These are phyloP conservation scores for Fulica atra DNA, from an alignment of 2,113 vertebrate species.

Conservation along the genomic window DNA sequence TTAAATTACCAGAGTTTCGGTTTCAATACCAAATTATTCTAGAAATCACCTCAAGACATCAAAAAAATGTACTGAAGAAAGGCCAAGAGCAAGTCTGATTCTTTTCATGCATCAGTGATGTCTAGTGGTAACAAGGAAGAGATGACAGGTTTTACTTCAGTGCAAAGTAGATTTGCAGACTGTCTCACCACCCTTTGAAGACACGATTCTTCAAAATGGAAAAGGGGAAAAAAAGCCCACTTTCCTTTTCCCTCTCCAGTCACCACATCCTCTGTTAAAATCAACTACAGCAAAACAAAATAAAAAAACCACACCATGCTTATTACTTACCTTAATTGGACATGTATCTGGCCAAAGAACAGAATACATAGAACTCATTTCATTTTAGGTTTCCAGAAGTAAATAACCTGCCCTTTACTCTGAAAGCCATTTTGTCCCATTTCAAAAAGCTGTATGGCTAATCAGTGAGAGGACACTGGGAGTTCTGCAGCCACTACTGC, in stretches of 20 bases:
- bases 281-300: not conserved
- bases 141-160: not conserved
- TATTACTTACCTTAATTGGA: not conserved
- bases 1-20: not conserved
- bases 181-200: not conserved
- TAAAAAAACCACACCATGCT: not conserved
- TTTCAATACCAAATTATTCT: not conserved
- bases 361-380: not conserved
- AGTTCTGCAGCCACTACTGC: not conserved
- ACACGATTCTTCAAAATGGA: not conserved
- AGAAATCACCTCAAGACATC: not conserved
- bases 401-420: not conserved
- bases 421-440: not conserved
- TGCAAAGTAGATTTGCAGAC: not conserved
- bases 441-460: slow-evolving; percentile 16
- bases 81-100: not conserved
- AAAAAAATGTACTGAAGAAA: not conserved
- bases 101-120: not conserved
- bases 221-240: not conserved
- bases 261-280: not conserved
- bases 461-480: not conserved
- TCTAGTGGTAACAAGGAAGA: not conserved
- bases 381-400: not conserved
- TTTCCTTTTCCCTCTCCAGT: not conserved
- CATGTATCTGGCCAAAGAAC: not conserved